Conservation (phyloP, 2,888 invertebrate genomes). For the Deladenus siricidicola region DNA sequence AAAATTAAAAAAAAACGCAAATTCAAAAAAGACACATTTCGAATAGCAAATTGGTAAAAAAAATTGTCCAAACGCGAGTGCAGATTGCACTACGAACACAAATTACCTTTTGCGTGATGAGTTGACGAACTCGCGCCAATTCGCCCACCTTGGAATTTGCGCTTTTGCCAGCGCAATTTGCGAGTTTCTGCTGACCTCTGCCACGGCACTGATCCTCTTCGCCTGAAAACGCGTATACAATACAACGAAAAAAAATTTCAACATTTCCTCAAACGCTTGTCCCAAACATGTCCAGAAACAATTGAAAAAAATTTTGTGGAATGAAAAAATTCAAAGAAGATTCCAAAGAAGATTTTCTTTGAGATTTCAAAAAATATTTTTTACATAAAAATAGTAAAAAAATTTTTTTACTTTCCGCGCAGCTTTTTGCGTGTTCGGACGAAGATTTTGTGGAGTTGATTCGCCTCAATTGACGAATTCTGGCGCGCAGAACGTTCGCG, state of each 20-base stretch:
- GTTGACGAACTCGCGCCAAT: slow-evolving; percentile 39
- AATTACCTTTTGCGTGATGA: slow-evolving; percentile 47
- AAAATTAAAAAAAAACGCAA: too few species aligned
- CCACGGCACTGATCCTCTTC: slow-evolving; percentile 2
- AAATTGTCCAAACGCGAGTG: too few species aligned
- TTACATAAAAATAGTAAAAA: too few species aligned
- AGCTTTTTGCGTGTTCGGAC: not conserved
- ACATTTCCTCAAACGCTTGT: too few species aligned
- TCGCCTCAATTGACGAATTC: slow-evolving; percentile 38
- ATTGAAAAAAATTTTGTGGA: too few species aligned
- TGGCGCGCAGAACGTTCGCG: slow-evolving; percentile 32
- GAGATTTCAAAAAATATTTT: not conserved
- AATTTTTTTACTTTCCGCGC: not conserved
- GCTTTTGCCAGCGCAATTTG: not conserved
- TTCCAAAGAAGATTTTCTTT: not conserved
- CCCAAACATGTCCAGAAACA: too few species aligned
- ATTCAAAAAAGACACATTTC: too few species aligned
- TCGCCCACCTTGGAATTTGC: slow-evolving; percentile 12
- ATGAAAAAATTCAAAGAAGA: too few species aligned
- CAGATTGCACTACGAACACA: not conserved
- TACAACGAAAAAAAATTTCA: too few species aligned
- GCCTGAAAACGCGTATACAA: too few species aligned
- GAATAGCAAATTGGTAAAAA: too few species aligned
- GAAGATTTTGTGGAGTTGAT: not conserved
- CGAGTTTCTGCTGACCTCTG: not conserved